These are phyloP conservation scores for Trisateles emortualis DNA, from an alignment of 2,888 invertebrate species.

Conservation along the genomic window DNA sequence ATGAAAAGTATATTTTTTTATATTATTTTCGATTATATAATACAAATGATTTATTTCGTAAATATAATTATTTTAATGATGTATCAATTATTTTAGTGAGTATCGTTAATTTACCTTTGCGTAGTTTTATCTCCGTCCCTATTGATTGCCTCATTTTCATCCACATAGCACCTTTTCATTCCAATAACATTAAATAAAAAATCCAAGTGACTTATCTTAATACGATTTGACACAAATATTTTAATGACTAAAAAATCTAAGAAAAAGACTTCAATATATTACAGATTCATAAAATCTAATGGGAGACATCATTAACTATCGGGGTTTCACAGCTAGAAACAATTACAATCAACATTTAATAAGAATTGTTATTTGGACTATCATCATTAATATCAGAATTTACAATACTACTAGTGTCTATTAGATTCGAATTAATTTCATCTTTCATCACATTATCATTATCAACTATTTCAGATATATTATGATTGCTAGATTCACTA, in stretches of 20 bases:
- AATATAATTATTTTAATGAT: not conserved
- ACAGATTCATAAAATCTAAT: slow-evolving; percentile 51
- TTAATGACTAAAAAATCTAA: slow-evolving; percentile 42
- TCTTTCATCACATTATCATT: slow-evolving; percentile 60
- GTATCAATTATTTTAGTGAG: not conserved
- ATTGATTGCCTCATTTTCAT: slow-evolving; percentile 23
- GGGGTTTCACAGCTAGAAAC: slow-evolving; percentile 66
- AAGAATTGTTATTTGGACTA: slow-evolving; percentile 81
- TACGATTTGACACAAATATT: slow-evolving; percentile 43
- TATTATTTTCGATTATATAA: too few species aligned
- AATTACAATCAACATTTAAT: slow-evolving; percentile 58
- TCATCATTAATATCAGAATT: slow-evolving; percentile 71
- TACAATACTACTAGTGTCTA: slow-evolving; percentile 61
- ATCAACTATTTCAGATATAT: slow-evolving; percentile 57
- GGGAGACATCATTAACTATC: slow-evolving; percentile 59
- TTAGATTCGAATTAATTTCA: slow-evolving; percentile 80
- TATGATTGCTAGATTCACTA: slow-evolving; percentile 62
- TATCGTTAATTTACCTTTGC: not conserved
- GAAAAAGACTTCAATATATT: slow-evolving; percentile 43
- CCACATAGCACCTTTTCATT: slow-evolving; percentile 39
- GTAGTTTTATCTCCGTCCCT: not conserved
- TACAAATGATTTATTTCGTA: not conserved
- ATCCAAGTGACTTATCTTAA: slow-evolving; percentile 30
- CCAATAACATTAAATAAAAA: slow-evolving; percentile 24
- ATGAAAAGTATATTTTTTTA: too few species aligned